These are phyloP conservation scores for Nannospalax galili DNA, from an alignment of 2,113 vertebrate genomes.

Conservation along the genomic window DNA sequence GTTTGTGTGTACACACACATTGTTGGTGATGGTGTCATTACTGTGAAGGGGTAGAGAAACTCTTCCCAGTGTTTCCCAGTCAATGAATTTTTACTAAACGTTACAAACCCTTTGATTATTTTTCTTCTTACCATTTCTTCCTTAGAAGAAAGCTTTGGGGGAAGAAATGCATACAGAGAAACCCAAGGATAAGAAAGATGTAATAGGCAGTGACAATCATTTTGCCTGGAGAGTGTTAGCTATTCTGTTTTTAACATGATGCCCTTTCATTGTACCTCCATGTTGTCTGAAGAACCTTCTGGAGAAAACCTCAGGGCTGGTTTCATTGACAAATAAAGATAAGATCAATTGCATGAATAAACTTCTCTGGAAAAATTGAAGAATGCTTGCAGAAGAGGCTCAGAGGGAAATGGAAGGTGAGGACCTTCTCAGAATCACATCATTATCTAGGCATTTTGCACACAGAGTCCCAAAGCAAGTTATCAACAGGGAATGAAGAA, in stretches of 20 bases:
- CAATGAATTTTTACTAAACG: not conserved
- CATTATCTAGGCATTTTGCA: constrained; percentile 42
- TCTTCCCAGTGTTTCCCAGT: not conserved
- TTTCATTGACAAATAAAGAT: constrained; percentile 64
- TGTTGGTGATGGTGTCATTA: not conserved
- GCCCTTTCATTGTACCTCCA: constrained; percentile 46
- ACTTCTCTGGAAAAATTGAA: constrained; percentile 24
- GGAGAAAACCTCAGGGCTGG: constrained; percentile 6
- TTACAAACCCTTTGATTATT: not conserved
- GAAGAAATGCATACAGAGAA: not conserved
- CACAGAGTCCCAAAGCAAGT: constrained; percentile 34
- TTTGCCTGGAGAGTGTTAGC: constrained; percentile 38
- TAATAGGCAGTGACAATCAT: not conserved
- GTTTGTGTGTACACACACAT: not conserved
- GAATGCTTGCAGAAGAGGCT: constrained; percentile 26
- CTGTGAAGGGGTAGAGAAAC: not conserved
- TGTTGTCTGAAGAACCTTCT: constrained; percentile 55
- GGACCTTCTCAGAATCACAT: constrained; percentile 38
- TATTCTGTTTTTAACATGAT: constrained; percentile 60
- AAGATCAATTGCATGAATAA: constrained; percentile 66
- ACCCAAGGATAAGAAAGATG: not conserved
- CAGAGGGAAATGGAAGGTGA: constrained; percentile 42
- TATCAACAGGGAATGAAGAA: constrained; percentile 51
- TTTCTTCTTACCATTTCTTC: not conserved
- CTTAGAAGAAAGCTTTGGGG: not conserved